phyloP scores from a whole-genome alignment of 2,113 vertebrate species.

The Rhinolophus ferrumequinum region DNA sequence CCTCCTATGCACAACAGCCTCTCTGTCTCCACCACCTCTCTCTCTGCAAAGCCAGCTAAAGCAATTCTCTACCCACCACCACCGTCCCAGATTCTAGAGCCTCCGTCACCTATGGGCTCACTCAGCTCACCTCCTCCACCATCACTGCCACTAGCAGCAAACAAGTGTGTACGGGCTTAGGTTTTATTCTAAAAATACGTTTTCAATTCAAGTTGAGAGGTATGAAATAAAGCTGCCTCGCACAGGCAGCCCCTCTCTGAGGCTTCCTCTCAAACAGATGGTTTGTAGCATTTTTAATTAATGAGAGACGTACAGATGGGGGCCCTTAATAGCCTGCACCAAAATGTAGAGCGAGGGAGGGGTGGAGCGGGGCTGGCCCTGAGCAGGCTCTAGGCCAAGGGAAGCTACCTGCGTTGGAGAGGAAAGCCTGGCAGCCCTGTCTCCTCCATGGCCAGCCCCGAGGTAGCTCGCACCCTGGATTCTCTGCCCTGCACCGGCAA shows the following conservation, averaged over 20 bases:
- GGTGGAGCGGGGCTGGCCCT: too few species aligned
- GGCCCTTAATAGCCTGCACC: conserved; percentile 75
- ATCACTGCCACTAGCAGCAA: not conserved
- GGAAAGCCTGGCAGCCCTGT: not conserved
- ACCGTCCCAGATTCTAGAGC: not conserved
- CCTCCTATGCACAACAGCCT: not conserved
- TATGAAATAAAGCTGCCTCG: conserved; percentile 22
- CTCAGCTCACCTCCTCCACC: not conserved
- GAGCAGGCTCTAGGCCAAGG: not conserved
- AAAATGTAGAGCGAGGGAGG: conserved; percentile 5
- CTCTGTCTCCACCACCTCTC: not conserved
- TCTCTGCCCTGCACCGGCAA: not conserved
- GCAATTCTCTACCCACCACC: not conserved
- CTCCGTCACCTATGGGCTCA: not conserved
- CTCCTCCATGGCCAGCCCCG: not conserved
- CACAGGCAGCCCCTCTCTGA: conserved; percentile 58
- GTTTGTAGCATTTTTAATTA: conserved; percentile 79
- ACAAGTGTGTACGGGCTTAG: not conserved
- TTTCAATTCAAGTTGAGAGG: conserved; percentile 66
- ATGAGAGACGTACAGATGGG: conserved; percentile 70
- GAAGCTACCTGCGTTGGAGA: not conserved
- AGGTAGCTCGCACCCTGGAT: not conserved
- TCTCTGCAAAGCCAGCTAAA: not conserved
- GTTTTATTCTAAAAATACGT: conserved; percentile 66
- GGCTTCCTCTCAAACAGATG: conserved; percentile 74